These are phyloP conservation scores for Eupithecia subumbrata DNA, from an alignment of 2,888 invertebrate species.

Conservation along the genomic window DNA sequence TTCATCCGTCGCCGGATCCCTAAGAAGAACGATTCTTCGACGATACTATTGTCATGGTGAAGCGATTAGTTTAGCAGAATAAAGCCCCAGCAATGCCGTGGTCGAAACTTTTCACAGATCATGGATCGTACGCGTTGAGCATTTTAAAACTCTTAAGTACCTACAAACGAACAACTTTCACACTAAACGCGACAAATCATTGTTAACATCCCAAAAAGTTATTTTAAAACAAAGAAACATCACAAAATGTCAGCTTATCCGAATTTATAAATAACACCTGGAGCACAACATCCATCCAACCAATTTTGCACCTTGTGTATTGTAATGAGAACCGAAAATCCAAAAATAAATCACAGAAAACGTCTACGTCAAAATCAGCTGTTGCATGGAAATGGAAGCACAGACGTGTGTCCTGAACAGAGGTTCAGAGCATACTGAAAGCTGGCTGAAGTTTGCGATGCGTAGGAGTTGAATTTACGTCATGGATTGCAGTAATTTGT, in stretches of 20 bases:
- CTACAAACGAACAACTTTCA: not conserved
- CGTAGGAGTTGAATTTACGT: constrained; percentile 55
- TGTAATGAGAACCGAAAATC: constrained; percentile 20
- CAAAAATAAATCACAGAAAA: constrained; percentile 27
- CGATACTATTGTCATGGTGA: no score
- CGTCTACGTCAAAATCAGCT: constrained; percentile 19
- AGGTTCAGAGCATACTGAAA: constrained; percentile 55
- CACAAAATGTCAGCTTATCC: not conserved
- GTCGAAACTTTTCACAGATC: no score
- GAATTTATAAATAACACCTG: constrained; percentile 7
- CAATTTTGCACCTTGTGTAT: constrained; percentile 10
- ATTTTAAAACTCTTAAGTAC: no score
- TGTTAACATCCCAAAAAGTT: not conserved
- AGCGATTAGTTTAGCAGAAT: no score
- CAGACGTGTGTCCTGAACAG: constrained; percentile 40
- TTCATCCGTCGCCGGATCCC: no score
- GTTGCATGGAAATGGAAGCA: constrained; percentile 27
- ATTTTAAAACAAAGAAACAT: not conserved
- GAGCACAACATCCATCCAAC: constrained; percentile 6
- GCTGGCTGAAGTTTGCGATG: constrained; percentile 49
- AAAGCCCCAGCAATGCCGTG: no score
- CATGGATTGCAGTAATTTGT: constrained; percentile 25
- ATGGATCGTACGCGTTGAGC: no score
- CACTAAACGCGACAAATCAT: not conserved
- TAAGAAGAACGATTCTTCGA: no score